phyloP scores from a whole-genome alignment of 2,888 invertebrate genomes.

The Platerodrilus igneus region DNA sequence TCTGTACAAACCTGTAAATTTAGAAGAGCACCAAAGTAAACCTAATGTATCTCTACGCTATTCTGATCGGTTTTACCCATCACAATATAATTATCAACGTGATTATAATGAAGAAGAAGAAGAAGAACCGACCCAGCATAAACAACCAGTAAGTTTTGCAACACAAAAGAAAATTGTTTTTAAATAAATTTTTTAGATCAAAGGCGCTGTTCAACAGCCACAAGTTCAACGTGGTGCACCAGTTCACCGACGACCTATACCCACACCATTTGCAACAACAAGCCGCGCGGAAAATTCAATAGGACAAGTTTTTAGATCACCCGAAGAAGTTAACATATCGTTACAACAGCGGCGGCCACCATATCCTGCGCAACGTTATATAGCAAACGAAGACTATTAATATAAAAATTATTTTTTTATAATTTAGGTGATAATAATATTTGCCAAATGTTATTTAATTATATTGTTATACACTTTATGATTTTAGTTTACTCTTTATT shows the following conservation, averaged over 20 bases:
- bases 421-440: too few relatives aligned
- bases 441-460: too few relatives aligned
- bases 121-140: conserved; percentile 40
- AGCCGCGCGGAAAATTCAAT: conserved; percentile 50
- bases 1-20: conserved; percentile 81
- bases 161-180: neutral
- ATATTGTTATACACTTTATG: too few relatives aligned
- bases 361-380: conserved; percentile 36
- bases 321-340: conserved; percentile 84
- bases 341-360: conserved; percentile 78
- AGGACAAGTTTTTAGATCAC: conserved; percentile 75
- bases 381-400: conserved; percentile 12
- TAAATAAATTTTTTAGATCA: conserved; percentile 13
- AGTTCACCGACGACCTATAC: conserved; percentile 34
- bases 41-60: conserved; percentile 75
- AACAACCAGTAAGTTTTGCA: conserved; percentile 39
- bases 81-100: conserved; percentile 65
- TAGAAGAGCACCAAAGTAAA: conserved; percentile 73
- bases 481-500: too few relatives aligned
- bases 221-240: conserved; percentile 5
- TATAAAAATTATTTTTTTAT: neutral
- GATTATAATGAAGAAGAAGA: conserved; percentile 52
- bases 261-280: conserved; percentile 41
- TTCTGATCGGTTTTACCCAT: conserved; percentile 79
- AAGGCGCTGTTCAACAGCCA: conserved; percentile 7